A percentile compares a stretch with the other conserved stretches of the same genome.
Conservation (phyloP, 2,797 vertebrate genomes). For the Trichosurus vulpecula region DNA sequence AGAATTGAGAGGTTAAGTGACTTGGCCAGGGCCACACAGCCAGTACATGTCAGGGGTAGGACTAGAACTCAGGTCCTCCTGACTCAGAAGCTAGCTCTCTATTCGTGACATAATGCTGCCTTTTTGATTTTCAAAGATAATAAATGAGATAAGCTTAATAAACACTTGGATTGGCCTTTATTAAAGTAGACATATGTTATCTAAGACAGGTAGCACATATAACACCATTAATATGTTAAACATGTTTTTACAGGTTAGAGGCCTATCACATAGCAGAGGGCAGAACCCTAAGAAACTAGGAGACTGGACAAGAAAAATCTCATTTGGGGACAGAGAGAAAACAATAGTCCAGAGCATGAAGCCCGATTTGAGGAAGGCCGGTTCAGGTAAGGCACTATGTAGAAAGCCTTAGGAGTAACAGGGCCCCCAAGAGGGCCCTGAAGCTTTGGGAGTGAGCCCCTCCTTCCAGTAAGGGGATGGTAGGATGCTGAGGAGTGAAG, state of each 20-base stretch:
- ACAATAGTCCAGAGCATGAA: not conserved
- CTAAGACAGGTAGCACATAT: not conserved
- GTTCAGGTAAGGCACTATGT: not conserved
- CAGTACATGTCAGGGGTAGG: not conserved
- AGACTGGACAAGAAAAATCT: not conserved
- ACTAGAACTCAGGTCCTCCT: not conserved
- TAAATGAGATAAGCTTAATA: not conserved
- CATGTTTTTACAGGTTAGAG: not conserved
- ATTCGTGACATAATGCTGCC: not conserved
- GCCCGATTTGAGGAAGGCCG: not conserved
- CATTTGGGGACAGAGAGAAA: not conserved
- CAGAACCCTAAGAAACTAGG: not conserved
- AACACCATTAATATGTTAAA: not conserved
- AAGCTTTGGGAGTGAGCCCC: not conserved
- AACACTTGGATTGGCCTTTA: not conserved
- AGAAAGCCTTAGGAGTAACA: not conserved
- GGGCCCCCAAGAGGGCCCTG: not conserved
- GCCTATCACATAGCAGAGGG: not conserved
- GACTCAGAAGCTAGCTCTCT: not conserved
- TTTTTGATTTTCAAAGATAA: not conserved
- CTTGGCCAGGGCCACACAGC: not conserved
- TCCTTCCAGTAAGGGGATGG: not conserved
- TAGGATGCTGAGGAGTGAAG: not conserved
- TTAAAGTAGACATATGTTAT: not conserved
- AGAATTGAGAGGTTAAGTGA: not conserved